These are phyloP conservation scores for Maniola jurtina DNA, from an alignment of 1,140 invertebrate genomes.

Conservation along the genomic window DNA sequence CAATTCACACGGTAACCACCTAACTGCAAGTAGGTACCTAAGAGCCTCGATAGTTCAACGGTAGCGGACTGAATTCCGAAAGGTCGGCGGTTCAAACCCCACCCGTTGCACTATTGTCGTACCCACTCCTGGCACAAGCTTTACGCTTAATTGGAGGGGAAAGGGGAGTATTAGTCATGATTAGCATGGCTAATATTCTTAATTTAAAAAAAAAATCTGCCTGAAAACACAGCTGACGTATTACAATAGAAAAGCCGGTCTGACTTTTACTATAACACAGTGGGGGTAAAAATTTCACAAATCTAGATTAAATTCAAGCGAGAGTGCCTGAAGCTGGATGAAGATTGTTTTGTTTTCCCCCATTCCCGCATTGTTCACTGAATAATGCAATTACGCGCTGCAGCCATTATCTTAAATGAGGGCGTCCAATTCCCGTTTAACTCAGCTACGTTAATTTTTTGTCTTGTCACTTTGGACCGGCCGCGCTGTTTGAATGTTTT, in stretches of 20 bases:
- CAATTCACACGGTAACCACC: no score
- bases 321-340: constrained; percentile 9
- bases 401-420: constrained; percentile 15
- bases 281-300: constrained; percentile 4
- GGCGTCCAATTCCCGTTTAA: constrained; percentile 1
- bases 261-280: background rate
- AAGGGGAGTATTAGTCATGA: no score
- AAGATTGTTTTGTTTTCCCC: constrained; percentile 20
- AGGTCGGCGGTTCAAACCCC: no score
- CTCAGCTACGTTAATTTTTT: constrained; percentile 1
- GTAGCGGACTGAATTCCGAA: no score
- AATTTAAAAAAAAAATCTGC: no score
- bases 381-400: constrained; percentile 25
- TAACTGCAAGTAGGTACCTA: no score
- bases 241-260: background rate
- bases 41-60: no score
- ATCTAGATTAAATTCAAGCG: constrained; percentile 13
- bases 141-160: no score
- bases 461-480: background rate
- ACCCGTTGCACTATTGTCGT: no score
- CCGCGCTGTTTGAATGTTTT: background rate
- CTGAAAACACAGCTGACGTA: no score
- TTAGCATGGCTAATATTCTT: no score
- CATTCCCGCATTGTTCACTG: constrained; percentile 15
- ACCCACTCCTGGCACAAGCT: no score